A percentile compares a stretch with the other conserved stretches of the same genome.
These are phyloP conservation scores for Triplophysa bombifrons DNA, from an alignment of 2,797 vertebrate genomes.

Conservation along the genomic window DNA sequence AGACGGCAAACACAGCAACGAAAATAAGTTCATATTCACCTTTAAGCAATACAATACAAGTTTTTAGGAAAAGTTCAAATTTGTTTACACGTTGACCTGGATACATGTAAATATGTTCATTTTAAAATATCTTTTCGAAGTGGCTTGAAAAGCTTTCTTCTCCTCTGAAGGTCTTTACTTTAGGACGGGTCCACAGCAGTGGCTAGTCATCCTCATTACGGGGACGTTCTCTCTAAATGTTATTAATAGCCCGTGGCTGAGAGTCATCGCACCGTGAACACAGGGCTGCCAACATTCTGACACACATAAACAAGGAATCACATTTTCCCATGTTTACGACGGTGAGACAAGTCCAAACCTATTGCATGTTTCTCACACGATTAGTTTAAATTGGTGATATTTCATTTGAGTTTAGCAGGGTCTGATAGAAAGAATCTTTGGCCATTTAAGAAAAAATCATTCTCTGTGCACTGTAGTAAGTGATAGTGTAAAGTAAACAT, in stretches of 20 bases:
- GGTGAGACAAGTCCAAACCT: conserved; percentile 2
- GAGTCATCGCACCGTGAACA: conserved; percentile 7
- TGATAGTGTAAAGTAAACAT: neutral
- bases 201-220: conserved; percentile 37
- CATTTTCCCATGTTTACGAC: neutral
- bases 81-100: too few relatives aligned
- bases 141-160: neutral
- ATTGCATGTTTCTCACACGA: neutral
- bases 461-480: neutral
- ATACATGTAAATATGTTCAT: neutral
- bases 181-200: neutral
- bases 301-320: conserved; percentile 13
- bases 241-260: conserved; percentile 51
- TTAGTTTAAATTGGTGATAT: neutral
- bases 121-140: neutral
- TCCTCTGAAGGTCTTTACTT: neutral
- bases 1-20: too few relatives aligned
- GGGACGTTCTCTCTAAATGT: conserved; percentile 39
- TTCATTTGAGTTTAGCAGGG: neutral
- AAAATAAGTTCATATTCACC: too few relatives aligned
- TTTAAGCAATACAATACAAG: too few relatives aligned
- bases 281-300: neutral
- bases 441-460: neutral
- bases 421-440: neutral
- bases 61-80: too few relatives aligned